Percentiles rank a stretch among this genome's conserved stretches.
phyloP scores from a whole-genome alignment of 2,113 vertebrate species.

The Merops nubicus region DNA sequence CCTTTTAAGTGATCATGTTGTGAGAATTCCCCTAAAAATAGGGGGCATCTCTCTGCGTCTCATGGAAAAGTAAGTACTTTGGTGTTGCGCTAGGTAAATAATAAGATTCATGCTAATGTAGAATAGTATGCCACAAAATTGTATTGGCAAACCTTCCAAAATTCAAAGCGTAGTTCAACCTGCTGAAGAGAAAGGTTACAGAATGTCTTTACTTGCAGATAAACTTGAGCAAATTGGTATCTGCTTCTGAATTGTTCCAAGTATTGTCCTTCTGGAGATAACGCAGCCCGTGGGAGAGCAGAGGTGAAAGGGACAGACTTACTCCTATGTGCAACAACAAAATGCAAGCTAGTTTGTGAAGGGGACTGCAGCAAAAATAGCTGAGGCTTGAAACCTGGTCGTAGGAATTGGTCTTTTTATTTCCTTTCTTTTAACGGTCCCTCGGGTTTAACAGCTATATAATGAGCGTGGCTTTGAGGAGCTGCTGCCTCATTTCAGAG shows the following conservation, averaged over 20 bases:
- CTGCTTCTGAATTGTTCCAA: constrained; percentile 23
- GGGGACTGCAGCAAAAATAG: background rate
- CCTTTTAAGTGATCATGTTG: background rate
- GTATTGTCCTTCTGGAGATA: background rate
- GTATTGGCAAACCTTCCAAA: background rate
- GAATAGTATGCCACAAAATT: background rate
- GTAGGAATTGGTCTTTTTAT: background rate
- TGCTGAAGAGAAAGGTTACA: background rate
- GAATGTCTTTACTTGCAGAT: constrained; percentile 24
- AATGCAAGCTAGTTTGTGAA: constrained; percentile 3
- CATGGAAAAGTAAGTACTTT: background rate
- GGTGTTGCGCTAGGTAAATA: background rate
- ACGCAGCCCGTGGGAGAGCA: background rate
- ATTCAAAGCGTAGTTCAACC: background rate
- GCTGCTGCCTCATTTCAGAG: background rate
- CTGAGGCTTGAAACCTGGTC: constrained; percentile 27
- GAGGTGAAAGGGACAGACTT: constrained; percentile 10
- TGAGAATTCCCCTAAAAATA: background rate
- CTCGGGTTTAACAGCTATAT: background rate
- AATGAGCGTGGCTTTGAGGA: background rate
- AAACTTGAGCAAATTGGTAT: constrained; percentile 1
- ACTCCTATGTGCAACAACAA: background rate
- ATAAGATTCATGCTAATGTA: background rate
- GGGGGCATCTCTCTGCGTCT: background rate
- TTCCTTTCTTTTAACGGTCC: background rate